These are phyloP conservation scores for Rhagoletis pomonella DNA, from an alignment of 1,140 invertebrate genomes.

Conservation along the genomic window DNA sequence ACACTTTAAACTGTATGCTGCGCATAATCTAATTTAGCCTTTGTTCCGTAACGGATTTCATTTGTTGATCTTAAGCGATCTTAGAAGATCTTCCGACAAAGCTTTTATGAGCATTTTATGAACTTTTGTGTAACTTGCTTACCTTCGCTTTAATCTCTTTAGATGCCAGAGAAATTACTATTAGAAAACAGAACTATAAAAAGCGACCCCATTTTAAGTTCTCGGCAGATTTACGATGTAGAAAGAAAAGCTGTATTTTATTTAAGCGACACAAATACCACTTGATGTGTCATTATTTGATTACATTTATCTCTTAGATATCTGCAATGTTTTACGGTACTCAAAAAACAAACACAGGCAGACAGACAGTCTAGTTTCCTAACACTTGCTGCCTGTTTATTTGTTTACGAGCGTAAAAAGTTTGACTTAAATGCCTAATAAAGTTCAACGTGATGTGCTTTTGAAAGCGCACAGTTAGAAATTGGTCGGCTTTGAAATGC, in stretches of 20 bases:
- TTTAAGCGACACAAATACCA: neutral
- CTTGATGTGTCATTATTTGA: neutral
- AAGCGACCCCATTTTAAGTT: neutral
- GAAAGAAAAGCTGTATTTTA: neutral
- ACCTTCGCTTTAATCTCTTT: no score
- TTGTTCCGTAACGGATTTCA: neutral
- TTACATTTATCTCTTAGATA: neutral
- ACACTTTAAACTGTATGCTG: neutral
- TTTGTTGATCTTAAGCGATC: neutral
- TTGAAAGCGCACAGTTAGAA: neutral
- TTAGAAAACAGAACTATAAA: no score
- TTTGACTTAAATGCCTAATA: neutral
- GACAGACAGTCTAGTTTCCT: neutral
- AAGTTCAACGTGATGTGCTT: constrained; percentile 1
- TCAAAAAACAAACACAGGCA: neutral
- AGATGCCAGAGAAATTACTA: no score
- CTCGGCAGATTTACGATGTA: neutral
- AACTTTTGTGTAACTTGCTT: neutral
- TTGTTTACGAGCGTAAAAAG: constrained; percentile 17
- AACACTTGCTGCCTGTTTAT: neutral
- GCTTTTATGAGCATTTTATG: neutral
- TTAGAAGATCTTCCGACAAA: neutral
- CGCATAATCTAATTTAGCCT: neutral
- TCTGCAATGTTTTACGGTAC: neutral
- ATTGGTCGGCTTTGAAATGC: neutral